phyloP scores from a whole-genome alignment of 2,888 invertebrate genomes.

The Apeira syringaria region DNA sequence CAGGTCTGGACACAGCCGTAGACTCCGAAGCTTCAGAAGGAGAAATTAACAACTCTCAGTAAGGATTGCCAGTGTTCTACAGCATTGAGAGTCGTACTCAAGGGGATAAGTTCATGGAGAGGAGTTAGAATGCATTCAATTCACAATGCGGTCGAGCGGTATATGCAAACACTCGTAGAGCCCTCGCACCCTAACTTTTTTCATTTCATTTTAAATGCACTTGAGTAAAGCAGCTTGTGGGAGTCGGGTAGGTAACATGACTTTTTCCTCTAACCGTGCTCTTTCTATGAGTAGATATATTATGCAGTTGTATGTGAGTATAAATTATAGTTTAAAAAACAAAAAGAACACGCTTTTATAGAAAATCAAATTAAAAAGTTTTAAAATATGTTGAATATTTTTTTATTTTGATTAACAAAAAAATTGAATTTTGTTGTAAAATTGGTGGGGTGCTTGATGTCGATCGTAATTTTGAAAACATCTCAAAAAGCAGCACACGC shows the following conservation, averaged over 20 bases:
- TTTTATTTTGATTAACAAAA: too few relatives aligned
- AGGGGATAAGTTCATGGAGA: slow-evolving; percentile 41
- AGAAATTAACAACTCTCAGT: slow-evolving; percentile 1
- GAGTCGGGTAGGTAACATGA: slow-evolving; percentile 3
- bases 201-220: slow-evolving; percentile 54
- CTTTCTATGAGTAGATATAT: too few relatives aligned
- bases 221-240: slow-evolving; percentile 19
- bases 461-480: too few relatives aligned
- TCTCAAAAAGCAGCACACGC: too few relatives aligned
- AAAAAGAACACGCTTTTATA: background rate
- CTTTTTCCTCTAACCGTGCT: background rate
- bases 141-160: slow-evolving; percentile 43
- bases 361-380: background rate
- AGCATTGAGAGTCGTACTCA: slow-evolving; percentile 27
- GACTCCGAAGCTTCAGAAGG: background rate
- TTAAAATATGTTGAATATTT: too few relatives aligned
- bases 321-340: too few relatives aligned
- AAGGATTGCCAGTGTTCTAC: slow-evolving; percentile 6
- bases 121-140: slow-evolving; percentile 45
- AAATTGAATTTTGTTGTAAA: too few relatives aligned
- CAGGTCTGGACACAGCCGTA: too few relatives aligned
- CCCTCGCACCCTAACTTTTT: slow-evolving; percentile 50
- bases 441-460: too few relatives aligned
- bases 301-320: too few relatives aligned
- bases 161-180: slow-evolving; percentile 51